A percentile compares a stretch with the other conserved stretches of the same genome.
These are phyloP conservation scores for Zaprionus davidi DNA, from an alignment of 1,140 invertebrate genomes.

Conservation along the genomic window DNA sequence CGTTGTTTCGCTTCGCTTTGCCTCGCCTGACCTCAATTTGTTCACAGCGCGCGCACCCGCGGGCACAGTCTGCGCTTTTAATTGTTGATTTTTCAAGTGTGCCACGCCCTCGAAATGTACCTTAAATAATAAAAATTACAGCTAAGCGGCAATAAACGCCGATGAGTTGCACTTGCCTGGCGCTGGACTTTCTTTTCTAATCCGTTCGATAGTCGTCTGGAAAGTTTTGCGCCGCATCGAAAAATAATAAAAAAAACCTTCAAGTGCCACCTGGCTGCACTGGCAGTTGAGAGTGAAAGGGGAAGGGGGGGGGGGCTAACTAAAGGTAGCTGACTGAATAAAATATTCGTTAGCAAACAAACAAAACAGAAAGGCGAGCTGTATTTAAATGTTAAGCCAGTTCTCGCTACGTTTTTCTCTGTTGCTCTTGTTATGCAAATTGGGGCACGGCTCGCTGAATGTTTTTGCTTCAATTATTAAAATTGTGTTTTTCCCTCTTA, in stretches of 20 bases:
- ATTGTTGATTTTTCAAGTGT: constrained; percentile 75
- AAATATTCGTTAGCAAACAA: constrained; percentile 16
- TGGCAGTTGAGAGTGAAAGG: not conserved
- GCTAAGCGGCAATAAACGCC: constrained; percentile 73
- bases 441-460: constrained; percentile 52
- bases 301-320: not conserved
- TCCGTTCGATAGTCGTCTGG: constrained; percentile 68
- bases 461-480: constrained; percentile 71
- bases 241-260: constrained; percentile 31
- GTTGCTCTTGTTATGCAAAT: constrained; percentile 62
- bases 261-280: constrained; percentile 35
- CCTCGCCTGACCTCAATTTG: constrained; percentile 74
- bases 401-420: constrained; percentile 20
- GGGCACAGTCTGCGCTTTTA: constrained; percentile 78
- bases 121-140: constrained; percentile 80
- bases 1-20: constrained; percentile 17
- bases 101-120: constrained; percentile 16
- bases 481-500: constrained; percentile 57
- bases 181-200: constrained; percentile 12
- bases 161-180: constrained; percentile 60
- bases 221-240: constrained; percentile 57
- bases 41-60: constrained; percentile 62
- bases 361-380: not conserved
- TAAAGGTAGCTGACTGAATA: constrained; percentile 1
- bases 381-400: constrained; percentile 59